Evolutionary conservation across 2,113 vertebrate genomes (phyloP), one percentile per base, ranked within the genome.

Genomic region (Lipotes vexillifer): DNA sequence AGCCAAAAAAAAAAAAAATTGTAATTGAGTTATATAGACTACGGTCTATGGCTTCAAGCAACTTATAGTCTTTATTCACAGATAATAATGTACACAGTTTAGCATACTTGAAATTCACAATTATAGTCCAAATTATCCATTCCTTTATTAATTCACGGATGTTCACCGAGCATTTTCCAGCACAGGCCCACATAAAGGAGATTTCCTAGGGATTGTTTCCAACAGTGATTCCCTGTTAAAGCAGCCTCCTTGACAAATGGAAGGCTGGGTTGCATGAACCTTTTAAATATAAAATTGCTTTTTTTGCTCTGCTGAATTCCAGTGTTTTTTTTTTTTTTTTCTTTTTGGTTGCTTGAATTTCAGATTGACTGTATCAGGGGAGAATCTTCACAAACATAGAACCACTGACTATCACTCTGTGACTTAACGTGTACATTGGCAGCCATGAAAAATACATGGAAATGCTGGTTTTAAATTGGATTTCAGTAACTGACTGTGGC

Each of bases 251-350:
- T 71, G 41, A 57, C 44, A 74, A 68, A 36, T 57, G 71, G 94
- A 81, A 65, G 65, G 8, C 41, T 74, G 59, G 33, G n/a, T 81
- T 68, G 4, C 82, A 23, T 55, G 66, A 85, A 31, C 72, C 88
- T 95, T 92, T 88, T 68, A 96, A 96, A 94, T 88, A 90, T 25
- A 63, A 95, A 97, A 77, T 95, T 81, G 11, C n/a, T 90, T 31
- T 83, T 31, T 38, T 87, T 72, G 18, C 94, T 94, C 59, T 77
- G 17, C 61, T 93, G 52, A 86, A 38, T 75, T 90, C 5, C 61
- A 27, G 0, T 41, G 55, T 31, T 69, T 68, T n/a, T 27, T 65
- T 61, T 33, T 20, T 21, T 59, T 49, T 14, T 49, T 49, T 52
- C 8, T 74, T 81, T 95, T 68, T 59, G 31, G 86, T 44, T 89